Base-by-base conservation (phyloP, 2,888 invertebrate genomes). In the Dromius quadrimaculatus region DNA sequence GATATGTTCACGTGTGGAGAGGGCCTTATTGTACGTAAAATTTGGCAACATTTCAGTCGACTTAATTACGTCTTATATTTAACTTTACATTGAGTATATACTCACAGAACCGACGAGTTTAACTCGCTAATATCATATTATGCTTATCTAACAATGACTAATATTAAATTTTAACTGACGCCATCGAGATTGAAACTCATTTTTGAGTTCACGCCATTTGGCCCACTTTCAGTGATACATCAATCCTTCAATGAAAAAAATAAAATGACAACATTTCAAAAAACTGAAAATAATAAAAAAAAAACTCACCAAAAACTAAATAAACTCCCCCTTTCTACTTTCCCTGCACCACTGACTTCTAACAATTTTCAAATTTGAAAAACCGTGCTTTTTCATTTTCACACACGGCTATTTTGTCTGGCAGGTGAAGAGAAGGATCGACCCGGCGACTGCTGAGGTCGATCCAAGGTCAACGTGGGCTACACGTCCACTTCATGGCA, bases 401-500 rank as follows among this genome's bases (percentile, higher is more conserved):
- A 54, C 28, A 54, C 5, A 17, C 50, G 50, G 17, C 59, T 59
- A 8, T 59, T n/a, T n/a, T 32, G 5, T 32, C 32, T 5, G 41
- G 5, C 43, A 43, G 23, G 32, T 45, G 15, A 38, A n/a, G n/a
- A n/a, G n/a, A n/a, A 17, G 20, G 4, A n/a, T 38, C 38, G 38
- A 28, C 13, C 47, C 47, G 47, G 41, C 62, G 34, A 36, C 23
- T 17, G 36, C 6, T n/a, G n/a, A n/a, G n/a, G n/a, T 8, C 45
- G 69, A 19, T 61, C 62, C 34, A 41, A 9, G 17, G 34, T 3
- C 50, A 80, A 86, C 83, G 86, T 87, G 81, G 86, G 87, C 87
- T 88, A 88, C 83, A 87, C 88, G 81, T 92, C 93, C 81, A 93
- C 88, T 83, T 96, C 96, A 82, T 96, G 96, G 84, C 95, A 95